phyloP scores from a whole-genome alignment of 2,113 vertebrate species.

The Callipepla californica region DNA sequence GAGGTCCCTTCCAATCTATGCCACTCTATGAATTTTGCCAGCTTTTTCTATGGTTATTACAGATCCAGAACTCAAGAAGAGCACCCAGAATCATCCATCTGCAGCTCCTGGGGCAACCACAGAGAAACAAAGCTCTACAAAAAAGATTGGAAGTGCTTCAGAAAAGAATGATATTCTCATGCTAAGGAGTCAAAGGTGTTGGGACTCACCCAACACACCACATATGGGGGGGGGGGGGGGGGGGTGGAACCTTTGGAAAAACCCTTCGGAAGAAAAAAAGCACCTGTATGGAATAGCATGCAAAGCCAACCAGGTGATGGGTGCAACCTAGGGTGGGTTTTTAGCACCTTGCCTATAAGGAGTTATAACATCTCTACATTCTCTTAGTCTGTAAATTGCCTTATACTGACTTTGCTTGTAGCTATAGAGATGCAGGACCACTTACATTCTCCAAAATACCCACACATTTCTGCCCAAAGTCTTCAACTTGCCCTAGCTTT shows the following conservation, averaged over 20 bases:
- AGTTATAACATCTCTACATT: not conserved
- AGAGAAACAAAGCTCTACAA: fast-evolving
- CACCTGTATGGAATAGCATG: not conserved
- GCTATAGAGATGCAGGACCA: too few species aligned
- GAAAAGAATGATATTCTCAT: not conserved
- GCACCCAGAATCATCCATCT: fast-evolving
- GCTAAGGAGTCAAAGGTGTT: not conserved
- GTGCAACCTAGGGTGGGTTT: fast-evolving
- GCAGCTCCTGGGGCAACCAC: fast-evolving
- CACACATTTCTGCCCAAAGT: not conserved
- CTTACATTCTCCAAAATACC: not conserved
- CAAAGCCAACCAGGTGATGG: not conserved
- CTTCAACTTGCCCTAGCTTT: constrained; percentile 17
- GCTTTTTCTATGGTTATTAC: not conserved
- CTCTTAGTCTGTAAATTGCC: not conserved
- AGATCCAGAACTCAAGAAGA: not conserved
- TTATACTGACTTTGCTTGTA: not conserved
- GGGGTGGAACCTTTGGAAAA: not conserved
- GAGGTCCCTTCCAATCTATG: too few species aligned
- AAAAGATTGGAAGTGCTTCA: fast-evolving
- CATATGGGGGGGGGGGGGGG: too few species aligned
- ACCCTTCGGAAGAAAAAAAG: not conserved
- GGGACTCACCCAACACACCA: not conserved
- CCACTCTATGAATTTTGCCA: not conserved
- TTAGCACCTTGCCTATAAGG: not conserved